Conservation (phyloP, 1,140 invertebrate genomes). For the Planococcus citri region DNA sequence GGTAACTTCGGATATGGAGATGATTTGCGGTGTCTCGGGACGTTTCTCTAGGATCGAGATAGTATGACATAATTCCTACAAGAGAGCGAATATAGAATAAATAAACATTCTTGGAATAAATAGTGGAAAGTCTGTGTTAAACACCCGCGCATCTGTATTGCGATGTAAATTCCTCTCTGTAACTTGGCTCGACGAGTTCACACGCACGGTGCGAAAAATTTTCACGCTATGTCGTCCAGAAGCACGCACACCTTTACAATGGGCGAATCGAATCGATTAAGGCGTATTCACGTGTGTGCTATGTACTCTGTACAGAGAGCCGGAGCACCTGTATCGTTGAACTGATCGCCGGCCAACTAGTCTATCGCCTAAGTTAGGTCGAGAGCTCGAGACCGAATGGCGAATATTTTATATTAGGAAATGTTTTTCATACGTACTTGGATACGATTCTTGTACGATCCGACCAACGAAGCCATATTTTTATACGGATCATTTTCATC, state of each 20-base stretch:
- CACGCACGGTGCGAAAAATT: background rate
- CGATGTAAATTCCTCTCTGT: background rate
- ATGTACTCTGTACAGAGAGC: too few species aligned
- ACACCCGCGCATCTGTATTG: background rate
- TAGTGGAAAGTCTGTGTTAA: background rate
- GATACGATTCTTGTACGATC: background rate
- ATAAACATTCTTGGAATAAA: background rate
- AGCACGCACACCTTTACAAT: background rate
- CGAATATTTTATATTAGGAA: too few species aligned
- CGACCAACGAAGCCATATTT: background rate
- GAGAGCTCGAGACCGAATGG: too few species aligned
- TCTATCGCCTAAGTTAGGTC: too few species aligned
- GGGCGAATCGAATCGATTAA: background rate
- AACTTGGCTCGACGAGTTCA: too few species aligned
- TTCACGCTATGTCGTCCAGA: too few species aligned
- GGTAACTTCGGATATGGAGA: background rate
- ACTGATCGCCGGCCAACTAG: too few species aligned
- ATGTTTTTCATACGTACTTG: background rate
- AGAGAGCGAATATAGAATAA: background rate
- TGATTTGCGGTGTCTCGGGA: conserved; percentile 2
- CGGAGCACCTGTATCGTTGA: background rate
- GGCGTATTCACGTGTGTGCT: background rate
- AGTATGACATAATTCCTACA: background rate
- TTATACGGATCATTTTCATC: background rate
- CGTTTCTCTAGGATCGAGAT: background rate